Conservation (phyloP, 2,888 invertebrate genomes). For the Gortyna flavago region DNA sequence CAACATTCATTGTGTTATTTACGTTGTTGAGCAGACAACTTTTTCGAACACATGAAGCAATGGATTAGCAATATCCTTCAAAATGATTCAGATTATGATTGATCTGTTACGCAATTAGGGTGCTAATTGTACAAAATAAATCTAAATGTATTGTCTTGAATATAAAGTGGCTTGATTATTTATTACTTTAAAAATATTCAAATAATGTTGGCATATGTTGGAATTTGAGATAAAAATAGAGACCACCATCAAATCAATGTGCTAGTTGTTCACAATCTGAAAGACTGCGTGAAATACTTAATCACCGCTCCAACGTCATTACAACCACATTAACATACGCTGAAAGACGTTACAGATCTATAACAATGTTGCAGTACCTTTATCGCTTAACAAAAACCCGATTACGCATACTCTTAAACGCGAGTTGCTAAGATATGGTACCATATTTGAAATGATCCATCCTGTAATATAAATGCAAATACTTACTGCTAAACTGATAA, state of each 20-base stretch:
- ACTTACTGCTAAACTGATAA: conserved; percentile 21
- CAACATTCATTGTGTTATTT: background rate
- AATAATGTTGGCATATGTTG: conserved; percentile 1
- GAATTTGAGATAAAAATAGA: conserved; percentile 29
- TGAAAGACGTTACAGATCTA: conserved; percentile 36
- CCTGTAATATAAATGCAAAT: conserved; percentile 38
- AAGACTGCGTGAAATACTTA: conserved; percentile 30
- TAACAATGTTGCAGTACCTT: conserved; percentile 37
- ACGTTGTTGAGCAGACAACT: background rate
- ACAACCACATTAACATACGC: conserved; percentile 19
- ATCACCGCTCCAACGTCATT: conserved; percentile 32
- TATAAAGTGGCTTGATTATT: conserved; percentile 5
- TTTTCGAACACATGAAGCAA: background rate
- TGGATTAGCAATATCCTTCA: background rate
- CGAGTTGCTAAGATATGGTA: background rate
- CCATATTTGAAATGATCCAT: conserved; percentile 20
- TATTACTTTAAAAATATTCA: conserved; percentile 5
- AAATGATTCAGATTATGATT: background rate
- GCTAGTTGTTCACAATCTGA: conserved; percentile 19
- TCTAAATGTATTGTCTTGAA: background rate
- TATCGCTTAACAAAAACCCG: conserved; percentile 22
- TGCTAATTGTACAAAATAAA: background rate
- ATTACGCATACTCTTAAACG: conserved; percentile 28
- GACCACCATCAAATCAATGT: background rate
- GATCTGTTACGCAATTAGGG: background rate